Conservation (phyloP, 35 echinoderm and acorn worm species). For the Diadema setosum region DNA sequence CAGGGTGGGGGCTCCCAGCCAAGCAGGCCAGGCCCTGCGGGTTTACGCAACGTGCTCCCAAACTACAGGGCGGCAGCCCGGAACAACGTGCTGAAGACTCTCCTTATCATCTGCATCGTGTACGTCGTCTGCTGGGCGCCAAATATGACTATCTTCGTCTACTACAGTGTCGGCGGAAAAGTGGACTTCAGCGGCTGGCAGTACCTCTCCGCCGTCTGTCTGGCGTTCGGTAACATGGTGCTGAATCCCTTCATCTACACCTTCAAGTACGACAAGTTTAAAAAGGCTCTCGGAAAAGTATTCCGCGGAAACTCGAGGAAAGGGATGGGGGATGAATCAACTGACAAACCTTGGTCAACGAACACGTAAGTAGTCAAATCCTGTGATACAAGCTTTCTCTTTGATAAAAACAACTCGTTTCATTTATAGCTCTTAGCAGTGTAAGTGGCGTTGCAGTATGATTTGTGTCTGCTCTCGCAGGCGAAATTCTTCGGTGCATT, state of each 20-base stretch:
- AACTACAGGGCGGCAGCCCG: not conserved
- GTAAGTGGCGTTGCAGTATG: too few species aligned
- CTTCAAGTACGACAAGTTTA: constrained; percentile 64
- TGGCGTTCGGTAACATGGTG: constrained; percentile 79
- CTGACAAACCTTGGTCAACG: too few species aligned
- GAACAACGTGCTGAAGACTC: constrained; percentile 63
- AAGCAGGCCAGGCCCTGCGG: too few species aligned
- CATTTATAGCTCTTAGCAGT: too few species aligned
- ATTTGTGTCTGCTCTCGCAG: too few species aligned
- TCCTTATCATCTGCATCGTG: constrained; percentile 41
- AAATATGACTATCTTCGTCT: constrained; percentile 27
- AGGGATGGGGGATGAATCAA: too few species aligned
- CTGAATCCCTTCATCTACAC: constrained; percentile 82
- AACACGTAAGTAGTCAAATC: too few species aligned
- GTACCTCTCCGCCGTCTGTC: constrained; percentile 20
- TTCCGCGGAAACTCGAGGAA: too few species aligned
- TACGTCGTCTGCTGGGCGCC: constrained; percentile 66
- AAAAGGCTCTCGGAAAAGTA: constrained; percentile 15
- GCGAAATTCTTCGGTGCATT: too few species aligned
- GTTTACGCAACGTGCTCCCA: too few species aligned
- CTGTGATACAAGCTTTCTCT: too few species aligned
- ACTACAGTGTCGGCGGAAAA: constrained; percentile 1
- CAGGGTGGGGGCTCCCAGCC: not conserved
- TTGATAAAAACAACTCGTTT: too few species aligned
- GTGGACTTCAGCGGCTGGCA: not conserved